Conservation (phyloP, 2,797 vertebrate genomes). For the Anguilla obscura region DNA sequence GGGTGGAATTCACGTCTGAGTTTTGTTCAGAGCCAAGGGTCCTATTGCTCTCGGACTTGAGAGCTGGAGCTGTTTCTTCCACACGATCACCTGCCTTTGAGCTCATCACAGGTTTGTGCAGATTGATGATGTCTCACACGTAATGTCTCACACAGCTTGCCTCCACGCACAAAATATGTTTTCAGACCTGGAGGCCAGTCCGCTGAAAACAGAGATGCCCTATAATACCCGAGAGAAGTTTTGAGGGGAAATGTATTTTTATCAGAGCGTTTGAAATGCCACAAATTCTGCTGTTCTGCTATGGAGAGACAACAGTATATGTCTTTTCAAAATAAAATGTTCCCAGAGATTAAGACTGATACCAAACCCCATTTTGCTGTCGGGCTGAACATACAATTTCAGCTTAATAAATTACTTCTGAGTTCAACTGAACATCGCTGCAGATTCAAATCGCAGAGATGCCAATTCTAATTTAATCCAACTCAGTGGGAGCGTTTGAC, state of each 20-base stretch:
- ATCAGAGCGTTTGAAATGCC: background rate
- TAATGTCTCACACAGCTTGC: background rate
- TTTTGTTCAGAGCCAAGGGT: background rate
- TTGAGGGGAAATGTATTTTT: background rate
- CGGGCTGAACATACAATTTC: background rate
- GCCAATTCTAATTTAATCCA: slow-evolving; percentile 1
- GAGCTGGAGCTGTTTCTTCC: background rate
- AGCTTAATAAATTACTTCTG: background rate
- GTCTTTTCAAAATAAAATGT: background rate
- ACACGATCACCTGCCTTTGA: background rate
- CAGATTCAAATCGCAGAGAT: slow-evolving; percentile 13
- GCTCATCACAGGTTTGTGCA: background rate
- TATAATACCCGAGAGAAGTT: background rate
- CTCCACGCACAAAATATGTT: background rate
- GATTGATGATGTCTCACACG: background rate
- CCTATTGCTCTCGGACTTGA: background rate
- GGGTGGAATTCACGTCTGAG: background rate
- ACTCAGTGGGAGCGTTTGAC: background rate
- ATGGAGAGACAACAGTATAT: background rate
- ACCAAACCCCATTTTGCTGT: background rate
- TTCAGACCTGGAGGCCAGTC: background rate
- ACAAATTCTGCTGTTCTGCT: background rate
- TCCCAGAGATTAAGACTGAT: background rate
- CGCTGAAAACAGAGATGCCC: background rate
- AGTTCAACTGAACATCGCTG: background rate